phyloP scores from a whole-genome alignment of 1,140 invertebrate species.

The Rhagoletis pomonella region DNA sequence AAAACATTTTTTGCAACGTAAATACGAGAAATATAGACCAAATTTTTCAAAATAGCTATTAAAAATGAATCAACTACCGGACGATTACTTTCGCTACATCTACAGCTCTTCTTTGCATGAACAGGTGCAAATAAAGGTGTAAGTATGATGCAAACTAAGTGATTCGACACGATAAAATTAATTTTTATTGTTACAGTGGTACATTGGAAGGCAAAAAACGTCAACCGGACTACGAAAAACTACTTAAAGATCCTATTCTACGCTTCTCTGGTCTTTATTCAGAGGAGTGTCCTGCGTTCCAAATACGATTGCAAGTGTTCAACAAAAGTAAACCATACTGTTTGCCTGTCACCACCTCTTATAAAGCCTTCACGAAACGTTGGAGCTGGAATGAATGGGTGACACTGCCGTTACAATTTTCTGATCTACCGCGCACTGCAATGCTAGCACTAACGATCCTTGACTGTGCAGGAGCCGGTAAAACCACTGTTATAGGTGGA shows the following conservation, averaged over 20 bases:
- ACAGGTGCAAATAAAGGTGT: constrained; percentile 95
- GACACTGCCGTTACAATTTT: constrained; percentile 91
- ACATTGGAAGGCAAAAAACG: constrained; percentile 93
- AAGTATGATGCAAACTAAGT: constrained; percentile 73
- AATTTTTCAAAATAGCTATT: neutral
- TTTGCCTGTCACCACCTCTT: constrained; percentile 92
- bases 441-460: constrained; percentile 94
- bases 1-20: neutral
- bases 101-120: constrained; percentile 93
- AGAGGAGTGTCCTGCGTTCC: constrained; percentile 87
- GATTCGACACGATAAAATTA: no score
- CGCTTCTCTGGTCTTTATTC: constrained; percentile 93
- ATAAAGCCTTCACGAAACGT: constrained; percentile 93
- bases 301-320: constrained; percentile 91
- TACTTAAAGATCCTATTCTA: constrained; percentile 90
- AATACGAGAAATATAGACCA: neutral
- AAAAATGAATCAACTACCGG: constrained; percentile 61
- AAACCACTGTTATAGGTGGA: constrained; percentile 89
- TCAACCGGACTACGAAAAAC: constrained; percentile 90
- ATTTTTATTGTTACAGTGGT: constrained; percentile 78
- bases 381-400: constrained; percentile 99
- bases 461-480: constrained; percentile 91
- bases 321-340: constrained; percentile 89
- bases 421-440: constrained; percentile 92
- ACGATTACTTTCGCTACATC: constrained; percentile 88